Evolutionary conservation across 2,888 invertebrate genomes (phyloP), one percentile per base, ranked within the genome.

Genomic region (Plebejus anna): DNA sequence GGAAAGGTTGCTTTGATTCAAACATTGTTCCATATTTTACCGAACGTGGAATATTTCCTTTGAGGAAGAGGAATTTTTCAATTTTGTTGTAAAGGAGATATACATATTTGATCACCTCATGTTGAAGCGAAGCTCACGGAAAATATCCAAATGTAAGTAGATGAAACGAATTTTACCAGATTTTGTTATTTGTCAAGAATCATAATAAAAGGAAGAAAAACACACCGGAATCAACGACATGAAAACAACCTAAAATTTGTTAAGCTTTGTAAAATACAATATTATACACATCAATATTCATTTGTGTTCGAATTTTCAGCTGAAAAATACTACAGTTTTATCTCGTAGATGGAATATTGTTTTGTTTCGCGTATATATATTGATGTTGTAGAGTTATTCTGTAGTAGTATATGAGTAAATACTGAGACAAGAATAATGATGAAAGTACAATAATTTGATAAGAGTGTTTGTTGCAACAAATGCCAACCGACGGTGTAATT

Each of bases 11-110:
- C 42, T 71, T 71, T 71, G 38, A 71, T 71, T 71, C 71, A 13
- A 71, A 42, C 42, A 71, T 42, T 16, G 71, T 71, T 71, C 9
- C 71, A 42, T 42, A 71, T 42, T 42, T 71, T 71, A 42, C 38
- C 71, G 71, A 42, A 71, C 71, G n/a, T 28, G 71, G 66, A 61
- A 61, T 66, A 66, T 66, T 71, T 71, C 22, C 71, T 71, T 71
- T 42, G 71, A 71, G 42, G 3, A 71, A 6, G 22, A 38, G 71
- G 71, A 22, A 42, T 71, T 71, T 42, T 42, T 71, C 71, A 71
- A 42, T 71, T 71, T 71, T 9, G 42, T 71, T 38, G 42, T 71
- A 42, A 38, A 22, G 71, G 16, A 71, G 42, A 38, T 71, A 71
- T 32, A 66, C 66, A 66, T 71, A 71, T 71, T 71, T 71, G 38